Evolutionary conservation across 2,797 vertebrate species (phyloP).

Genomic region (Trachurus trachurus): DNA sequence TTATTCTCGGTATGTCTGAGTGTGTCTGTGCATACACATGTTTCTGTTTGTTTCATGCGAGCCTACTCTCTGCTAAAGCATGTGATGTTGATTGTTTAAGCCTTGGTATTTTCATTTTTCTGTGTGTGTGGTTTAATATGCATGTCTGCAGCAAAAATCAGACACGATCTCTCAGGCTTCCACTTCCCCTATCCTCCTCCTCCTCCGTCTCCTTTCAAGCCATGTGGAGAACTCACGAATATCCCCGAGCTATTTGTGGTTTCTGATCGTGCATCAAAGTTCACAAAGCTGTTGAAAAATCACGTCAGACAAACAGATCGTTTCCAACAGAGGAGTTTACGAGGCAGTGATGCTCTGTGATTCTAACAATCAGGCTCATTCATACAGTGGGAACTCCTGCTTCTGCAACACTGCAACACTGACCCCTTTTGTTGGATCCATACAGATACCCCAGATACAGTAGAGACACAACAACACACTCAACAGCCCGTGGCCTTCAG

Average conservation of each 20-base stretch:
- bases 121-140: conserved; percentile 5
- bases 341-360: neutral
- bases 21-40: neutral
- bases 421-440: conserved; percentile 37
- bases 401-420: conserved; percentile 27
- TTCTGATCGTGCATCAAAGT: conserved; percentile 19
- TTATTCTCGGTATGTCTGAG: conserved; percentile 40
- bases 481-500: neutral
- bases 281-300: conserved; percentile 12
- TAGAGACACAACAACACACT: neutral
- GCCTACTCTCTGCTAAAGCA: conserved; percentile 24
- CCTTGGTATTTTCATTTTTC: neutral
- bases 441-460: neutral
- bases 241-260: conserved; percentile 14
- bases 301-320: neutral
- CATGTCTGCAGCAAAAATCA: conserved; percentile 20
- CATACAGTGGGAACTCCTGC: conserved; percentile 13
- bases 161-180: conserved; percentile 6
- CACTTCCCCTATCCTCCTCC: neutral
- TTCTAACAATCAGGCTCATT: conserved; percentile 33
- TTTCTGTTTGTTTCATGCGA: neutral
- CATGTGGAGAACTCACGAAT: conserved; percentile 29
- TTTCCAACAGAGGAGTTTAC: neutral
- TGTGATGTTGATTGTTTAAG: conserved; percentile 56
- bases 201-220: neutral